A percentile compares a stretch with the other conserved stretches of the same genome.
Evolutionary conservation across 2,113 vertebrate genomes (phyloP).

Genomic region (Rhombomys opimus): DNA sequence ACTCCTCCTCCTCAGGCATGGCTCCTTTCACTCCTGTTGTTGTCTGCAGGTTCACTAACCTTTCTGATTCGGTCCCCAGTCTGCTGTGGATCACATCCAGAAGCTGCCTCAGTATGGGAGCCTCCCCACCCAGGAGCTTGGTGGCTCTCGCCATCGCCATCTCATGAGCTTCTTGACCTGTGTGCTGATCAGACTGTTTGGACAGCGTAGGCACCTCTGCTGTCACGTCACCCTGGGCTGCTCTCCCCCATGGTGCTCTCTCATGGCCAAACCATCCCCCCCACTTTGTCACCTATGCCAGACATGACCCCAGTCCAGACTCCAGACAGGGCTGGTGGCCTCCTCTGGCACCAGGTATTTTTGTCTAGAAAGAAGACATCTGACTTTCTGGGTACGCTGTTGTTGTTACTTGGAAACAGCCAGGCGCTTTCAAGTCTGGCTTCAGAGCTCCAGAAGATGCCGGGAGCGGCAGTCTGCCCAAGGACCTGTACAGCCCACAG

Average conservation of each 20-base stretch:
- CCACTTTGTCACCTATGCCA: background rate
- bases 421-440: background rate
- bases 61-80: background rate
- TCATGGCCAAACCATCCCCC: background rate
- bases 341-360: background rate
- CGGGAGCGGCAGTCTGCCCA: background rate
- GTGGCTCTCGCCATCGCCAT: background rate
- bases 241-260: background rate
- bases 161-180: too few relatives aligned
- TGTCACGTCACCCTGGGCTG: background rate
- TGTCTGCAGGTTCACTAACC: background rate
- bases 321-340: background rate
- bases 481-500: background rate
- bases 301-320: background rate
- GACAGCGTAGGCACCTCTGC: background rate
- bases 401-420: background rate
- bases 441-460: background rate
- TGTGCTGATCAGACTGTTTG: background rate
- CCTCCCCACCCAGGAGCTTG: background rate
- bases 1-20: background rate
- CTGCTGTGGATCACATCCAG: background rate
- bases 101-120: background rate
- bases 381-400: background rate
- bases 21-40: background rate
- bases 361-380: background rate